These are phyloP conservation scores for Trachops cirrhosus DNA, from an alignment of 2,797 vertebrate species.

Conservation along the genomic window DNA sequence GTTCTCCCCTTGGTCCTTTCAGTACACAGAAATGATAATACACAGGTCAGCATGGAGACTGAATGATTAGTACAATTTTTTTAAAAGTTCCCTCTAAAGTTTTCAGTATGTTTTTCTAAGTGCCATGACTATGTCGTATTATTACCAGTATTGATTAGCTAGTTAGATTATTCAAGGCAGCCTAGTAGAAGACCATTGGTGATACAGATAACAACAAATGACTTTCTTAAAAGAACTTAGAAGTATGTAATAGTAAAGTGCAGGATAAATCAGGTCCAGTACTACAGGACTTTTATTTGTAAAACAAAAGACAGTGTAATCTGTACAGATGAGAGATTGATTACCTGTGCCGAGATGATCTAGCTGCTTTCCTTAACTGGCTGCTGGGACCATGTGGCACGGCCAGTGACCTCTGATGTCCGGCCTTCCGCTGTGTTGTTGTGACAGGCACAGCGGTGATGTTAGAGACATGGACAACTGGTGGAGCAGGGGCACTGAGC, in stretches of 20 bases:
- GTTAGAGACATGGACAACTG: neutral
- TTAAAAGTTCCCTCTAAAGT: neutral
- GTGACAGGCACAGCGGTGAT: neutral
- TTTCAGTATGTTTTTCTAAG: neutral
- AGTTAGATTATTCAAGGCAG: neutral
- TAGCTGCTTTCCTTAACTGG: neutral
- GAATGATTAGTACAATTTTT: neutral
- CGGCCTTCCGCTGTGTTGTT: neutral
- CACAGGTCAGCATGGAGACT: neutral
- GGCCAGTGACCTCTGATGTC: neutral
- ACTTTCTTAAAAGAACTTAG: neutral
- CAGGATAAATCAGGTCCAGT: neutral
- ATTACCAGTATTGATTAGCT: neutral
- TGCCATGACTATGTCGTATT: neutral
- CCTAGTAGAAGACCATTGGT: neutral
- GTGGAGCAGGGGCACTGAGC: neutral
- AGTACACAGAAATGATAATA: neutral
- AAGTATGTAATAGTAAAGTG: neutral
- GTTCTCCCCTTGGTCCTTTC: neutral
- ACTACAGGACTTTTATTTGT: neutral
- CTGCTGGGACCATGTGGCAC: neutral
- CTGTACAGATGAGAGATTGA: neutral
- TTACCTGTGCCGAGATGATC: neutral
- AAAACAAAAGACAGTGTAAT: neutral
- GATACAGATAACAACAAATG: neutral